A percentile compares a stretch with the other conserved stretches of the same genome.
Conservation (phyloP, 2,888 invertebrate genomes). For the Drosophila atripex region DNA sequence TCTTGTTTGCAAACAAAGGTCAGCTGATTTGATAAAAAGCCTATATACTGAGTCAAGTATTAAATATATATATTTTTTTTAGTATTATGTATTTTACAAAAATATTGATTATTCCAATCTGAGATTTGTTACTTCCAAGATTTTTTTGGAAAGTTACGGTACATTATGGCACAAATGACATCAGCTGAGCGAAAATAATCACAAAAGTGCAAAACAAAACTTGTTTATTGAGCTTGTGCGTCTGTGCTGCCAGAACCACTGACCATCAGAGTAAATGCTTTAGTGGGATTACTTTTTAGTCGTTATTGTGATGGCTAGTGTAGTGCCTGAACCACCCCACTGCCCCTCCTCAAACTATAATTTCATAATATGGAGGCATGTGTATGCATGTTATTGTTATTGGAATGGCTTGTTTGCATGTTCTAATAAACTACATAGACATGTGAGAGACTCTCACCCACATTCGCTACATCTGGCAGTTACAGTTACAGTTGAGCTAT, state of each 20-base stretch:
- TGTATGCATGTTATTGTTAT: conserved; percentile 67
- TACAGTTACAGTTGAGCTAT: conserved; percentile 26
- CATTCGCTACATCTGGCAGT: conserved; percentile 23
- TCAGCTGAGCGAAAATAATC: conserved; percentile 65
- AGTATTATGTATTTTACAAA: background rate
- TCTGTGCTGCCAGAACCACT: background rate
- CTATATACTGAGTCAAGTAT: background rate
- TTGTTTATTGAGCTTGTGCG: conserved; percentile 51
- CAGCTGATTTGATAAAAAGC: background rate
- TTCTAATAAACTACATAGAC: conserved; percentile 56
- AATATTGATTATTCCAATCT: background rate
- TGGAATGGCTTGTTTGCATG: conserved; percentile 73
- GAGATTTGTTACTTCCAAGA: background rate
- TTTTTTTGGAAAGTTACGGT: background rate
- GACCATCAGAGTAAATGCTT: background rate
- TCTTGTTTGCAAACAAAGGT: background rate
- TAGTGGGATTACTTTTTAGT: background rate
- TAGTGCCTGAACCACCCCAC: conserved; percentile 2
- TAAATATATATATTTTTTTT: background rate
- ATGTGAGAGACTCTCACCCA: conserved; percentile 33
- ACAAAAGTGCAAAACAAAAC: conserved; percentile 44
- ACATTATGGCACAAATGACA: conserved; percentile 51
- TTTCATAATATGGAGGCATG: conserved; percentile 46
- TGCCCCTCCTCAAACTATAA: conserved; percentile 1
- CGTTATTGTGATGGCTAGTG: conserved; percentile 41